Evolutionary conservation across 2,113 vertebrate species (phyloP).

Genomic region (Brienomyrus brachyistius): DNA sequence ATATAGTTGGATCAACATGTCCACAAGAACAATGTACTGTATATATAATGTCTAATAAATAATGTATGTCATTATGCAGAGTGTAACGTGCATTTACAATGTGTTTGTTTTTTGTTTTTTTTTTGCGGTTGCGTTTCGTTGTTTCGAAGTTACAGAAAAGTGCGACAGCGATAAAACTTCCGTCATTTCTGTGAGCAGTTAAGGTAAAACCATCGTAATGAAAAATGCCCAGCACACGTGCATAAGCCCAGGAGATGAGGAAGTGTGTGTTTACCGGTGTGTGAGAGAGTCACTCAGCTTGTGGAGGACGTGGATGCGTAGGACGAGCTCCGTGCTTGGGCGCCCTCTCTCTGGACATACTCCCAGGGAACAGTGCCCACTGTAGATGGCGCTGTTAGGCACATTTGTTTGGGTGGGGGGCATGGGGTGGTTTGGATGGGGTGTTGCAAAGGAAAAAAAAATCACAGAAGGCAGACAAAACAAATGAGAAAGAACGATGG

Average conservation of each 20-base stretch:
- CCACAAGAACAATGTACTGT: neutral
- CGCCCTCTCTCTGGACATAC: slow-evolving; percentile 66
- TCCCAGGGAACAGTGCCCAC: slow-evolving; percentile 60
- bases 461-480: slow-evolving; percentile 29
- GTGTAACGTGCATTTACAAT: neutral
- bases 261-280: slow-evolving; percentile 59
- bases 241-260: slow-evolving; percentile 32
- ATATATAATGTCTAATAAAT: neutral
- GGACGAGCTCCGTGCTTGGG: slow-evolving; percentile 57
- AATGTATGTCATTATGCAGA: neutral
- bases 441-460: slow-evolving; percentile 25
- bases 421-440: slow-evolving; percentile 10
- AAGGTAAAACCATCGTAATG: neutral
- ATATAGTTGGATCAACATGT: neutral
- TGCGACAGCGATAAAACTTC: neutral
- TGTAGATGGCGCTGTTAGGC: slow-evolving; percentile 51
- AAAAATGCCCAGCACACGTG: neutral
- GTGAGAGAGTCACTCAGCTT: slow-evolving; percentile 54
- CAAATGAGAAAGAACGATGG: neutral
- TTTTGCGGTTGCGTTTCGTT: neutral
- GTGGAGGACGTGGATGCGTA: slow-evolving; percentile 60
- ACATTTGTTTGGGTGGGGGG: slow-evolving; percentile 29
- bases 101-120: neutral
- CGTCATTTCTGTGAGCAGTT: neutral
- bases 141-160: neutral